phyloP scores from a whole-genome alignment of 2,113 vertebrate genomes.

The Amphiprion ocellaris region DNA sequence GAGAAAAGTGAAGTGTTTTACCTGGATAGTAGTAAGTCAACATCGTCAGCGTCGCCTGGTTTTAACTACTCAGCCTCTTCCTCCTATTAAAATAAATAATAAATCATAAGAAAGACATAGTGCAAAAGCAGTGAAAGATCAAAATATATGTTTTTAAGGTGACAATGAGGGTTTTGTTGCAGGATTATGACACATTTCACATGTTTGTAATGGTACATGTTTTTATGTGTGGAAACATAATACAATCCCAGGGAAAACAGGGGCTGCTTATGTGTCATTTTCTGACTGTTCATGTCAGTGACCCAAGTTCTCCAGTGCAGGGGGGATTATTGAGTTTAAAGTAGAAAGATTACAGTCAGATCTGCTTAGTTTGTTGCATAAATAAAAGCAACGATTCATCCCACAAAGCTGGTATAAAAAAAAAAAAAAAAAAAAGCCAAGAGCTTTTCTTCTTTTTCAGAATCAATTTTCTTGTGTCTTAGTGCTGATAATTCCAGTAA shows the following conservation, averaged over 20 bases:
- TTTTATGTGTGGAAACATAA: background rate
- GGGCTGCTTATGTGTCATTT: background rate
- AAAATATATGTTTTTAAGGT: background rate
- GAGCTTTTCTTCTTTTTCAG: background rate
- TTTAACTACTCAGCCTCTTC: conserved; percentile 75
- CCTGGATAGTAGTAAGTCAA: conserved; percentile 60
- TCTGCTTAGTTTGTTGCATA: conserved; percentile 25
- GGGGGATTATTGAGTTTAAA: conserved; percentile 6
- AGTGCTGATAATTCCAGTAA: background rate
- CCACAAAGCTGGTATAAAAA: conserved; percentile 2
- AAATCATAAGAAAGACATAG: background rate
- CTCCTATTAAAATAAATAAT: conserved; percentile 65
- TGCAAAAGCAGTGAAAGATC: background rate
- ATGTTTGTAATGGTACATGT: background rate
- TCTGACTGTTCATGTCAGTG: background rate
- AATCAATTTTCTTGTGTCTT: background rate
- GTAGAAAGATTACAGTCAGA: conserved; percentile 19
- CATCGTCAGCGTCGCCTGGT: conserved; percentile 12
- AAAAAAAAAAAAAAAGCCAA: background rate
- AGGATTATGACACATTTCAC: background rate
- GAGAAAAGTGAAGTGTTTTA: conserved; percentile 32
- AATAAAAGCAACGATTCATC: conserved; percentile 11
- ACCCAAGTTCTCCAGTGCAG: background rate
- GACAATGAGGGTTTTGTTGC: background rate
- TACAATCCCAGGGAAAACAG: background rate